These are phyloP conservation scores for Pelobates cultripes DNA, from an alignment of 2,797 vertebrate genomes.

Conservation along the genomic window DNA sequence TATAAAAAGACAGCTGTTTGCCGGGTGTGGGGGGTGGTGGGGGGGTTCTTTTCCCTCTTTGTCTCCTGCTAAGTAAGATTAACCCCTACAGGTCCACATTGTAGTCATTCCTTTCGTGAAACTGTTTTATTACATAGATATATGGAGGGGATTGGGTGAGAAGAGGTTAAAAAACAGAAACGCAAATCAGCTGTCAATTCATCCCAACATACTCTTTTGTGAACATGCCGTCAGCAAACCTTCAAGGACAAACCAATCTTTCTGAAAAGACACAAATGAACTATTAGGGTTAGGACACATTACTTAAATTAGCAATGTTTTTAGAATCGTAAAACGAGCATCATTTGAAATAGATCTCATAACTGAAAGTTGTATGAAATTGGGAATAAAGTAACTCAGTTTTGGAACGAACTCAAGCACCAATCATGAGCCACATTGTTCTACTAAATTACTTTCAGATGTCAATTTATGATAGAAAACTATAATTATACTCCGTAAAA, in stretches of 20 bases:
- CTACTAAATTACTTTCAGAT: constrained; percentile 93
- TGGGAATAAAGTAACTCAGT: constrained; percentile 70
- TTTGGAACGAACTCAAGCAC: constrained; percentile 84
- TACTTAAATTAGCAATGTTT: constrained; percentile 58
- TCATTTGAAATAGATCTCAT: constrained; percentile 74
- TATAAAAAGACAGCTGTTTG: no score
- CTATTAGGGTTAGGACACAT: constrained; percentile 66
- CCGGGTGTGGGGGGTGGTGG: no score
- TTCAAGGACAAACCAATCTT: constrained; percentile 8
- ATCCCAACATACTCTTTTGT: no score
- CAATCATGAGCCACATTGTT: constrained; percentile 91
- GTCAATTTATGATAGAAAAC: constrained; percentile 81
- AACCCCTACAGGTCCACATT: no score
- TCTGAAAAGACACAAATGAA: constrained; percentile 30
- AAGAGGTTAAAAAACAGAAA: no score
- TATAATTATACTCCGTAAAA: constrained; percentile 90
- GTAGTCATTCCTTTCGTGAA: no score
- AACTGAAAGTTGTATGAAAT: constrained; percentile 79
- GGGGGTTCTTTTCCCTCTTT: no score
- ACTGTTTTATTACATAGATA: no score
- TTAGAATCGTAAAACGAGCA: constrained; percentile 32
- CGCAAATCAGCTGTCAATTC: no score
- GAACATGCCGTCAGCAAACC: background rate
- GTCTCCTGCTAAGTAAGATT: no score
- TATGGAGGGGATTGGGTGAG: no score